These are phyloP conservation scores for Pogonophryne albipinna DNA, from an alignment of 2,797 vertebrate genomes.

Conservation along the genomic window DNA sequence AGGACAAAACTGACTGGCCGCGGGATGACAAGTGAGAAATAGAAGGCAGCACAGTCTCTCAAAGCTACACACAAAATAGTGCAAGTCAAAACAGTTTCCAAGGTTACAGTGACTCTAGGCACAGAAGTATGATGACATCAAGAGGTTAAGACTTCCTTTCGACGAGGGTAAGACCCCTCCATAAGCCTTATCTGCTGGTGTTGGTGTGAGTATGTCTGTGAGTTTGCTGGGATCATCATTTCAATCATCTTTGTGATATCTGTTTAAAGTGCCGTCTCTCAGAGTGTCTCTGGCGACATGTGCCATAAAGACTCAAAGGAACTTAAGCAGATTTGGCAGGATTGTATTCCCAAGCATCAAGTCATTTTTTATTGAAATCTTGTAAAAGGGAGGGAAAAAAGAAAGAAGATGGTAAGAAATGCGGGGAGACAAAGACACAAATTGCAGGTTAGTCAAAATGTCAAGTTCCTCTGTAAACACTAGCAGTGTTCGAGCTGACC, in stretches of 20 bases:
- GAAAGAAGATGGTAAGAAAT: background rate
- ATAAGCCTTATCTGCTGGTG: background rate
- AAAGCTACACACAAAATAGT: conserved; percentile 6
- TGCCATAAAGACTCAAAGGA: conserved; percentile 29
- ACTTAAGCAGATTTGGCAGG: conserved; percentile 25
- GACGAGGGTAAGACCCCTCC: background rate
- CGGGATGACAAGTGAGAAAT: conserved; percentile 37
- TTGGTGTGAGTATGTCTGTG: background rate
- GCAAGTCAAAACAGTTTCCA: conserved; percentile 28
- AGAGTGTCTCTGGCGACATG: conserved; percentile 35
- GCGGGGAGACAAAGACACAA: conserved; percentile 12
- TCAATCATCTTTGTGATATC: conserved; percentile 33
- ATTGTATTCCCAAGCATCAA: conserved; percentile 24
- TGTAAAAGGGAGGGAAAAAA: conserved; percentile 12
- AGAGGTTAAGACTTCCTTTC: conserved; percentile 22
- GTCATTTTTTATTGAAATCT: conserved; percentile 31
- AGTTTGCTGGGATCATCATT: conserved; percentile 1
- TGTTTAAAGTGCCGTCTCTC: conserved; percentile 36
- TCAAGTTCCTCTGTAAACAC: conserved; percentile 42
- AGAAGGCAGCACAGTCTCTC: background rate
- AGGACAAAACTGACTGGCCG: conserved; percentile 2
- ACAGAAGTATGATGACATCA: conserved; percentile 34
- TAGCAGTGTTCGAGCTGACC: conserved; percentile 37
- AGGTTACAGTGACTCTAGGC: conserved; percentile 29
- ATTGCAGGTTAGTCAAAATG: conserved; percentile 22